Evolutionary conservation across 2,888 invertebrate genomes (phyloP), one percentile per base, ranked within the genome.

Genomic region (Pteria penguin): DNA sequence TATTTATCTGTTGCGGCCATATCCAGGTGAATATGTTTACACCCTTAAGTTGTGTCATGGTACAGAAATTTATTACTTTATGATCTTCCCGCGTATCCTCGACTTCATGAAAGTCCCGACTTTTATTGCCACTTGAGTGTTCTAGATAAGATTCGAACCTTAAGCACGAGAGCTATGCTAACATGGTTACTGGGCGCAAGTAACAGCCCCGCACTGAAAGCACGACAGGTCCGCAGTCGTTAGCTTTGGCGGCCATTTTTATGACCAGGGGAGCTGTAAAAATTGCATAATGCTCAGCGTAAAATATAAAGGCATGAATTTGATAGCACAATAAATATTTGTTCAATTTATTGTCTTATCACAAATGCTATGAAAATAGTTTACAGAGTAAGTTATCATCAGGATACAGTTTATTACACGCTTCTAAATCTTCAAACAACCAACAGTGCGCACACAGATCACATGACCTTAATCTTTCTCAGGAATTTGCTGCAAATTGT

Each of bases 11-110:
- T 55, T 4, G n/a, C 24, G 55, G n/a, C n/a, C 24, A n/a, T 4
- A 24, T 26, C 27, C 60, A 60, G 60, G 60, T 60, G 27, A 60
- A 22, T 60, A 24, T 11, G 22, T 60, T 60, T 11, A 11, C 60
- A 24, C 4, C 24, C 24, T 31, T 68, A 4, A 55, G 68, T 29
- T 31, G 14, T 54, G 68, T 32, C 68, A 57, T 22, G 75, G 31
- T 29, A 55, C 33, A 8, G 14, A 54, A 72, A 77, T 77, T 77
- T 77, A 77, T 77, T 62, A 58, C 63, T 77, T 77, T 77, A 77
- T 77, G 63, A 68, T 68, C 68, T 57, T 45, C 18, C 29, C 32
- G 31, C 45, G 67, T 62, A 62, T 67, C 32, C 73, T 69, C 58
- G 52, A 77, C 36, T 69, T 69, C 68, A 57, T 68, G 63, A 69